phyloP scores from a whole-genome alignment of 2,888 invertebrate genomes.

The Rhabditophanes sp. region DNA sequence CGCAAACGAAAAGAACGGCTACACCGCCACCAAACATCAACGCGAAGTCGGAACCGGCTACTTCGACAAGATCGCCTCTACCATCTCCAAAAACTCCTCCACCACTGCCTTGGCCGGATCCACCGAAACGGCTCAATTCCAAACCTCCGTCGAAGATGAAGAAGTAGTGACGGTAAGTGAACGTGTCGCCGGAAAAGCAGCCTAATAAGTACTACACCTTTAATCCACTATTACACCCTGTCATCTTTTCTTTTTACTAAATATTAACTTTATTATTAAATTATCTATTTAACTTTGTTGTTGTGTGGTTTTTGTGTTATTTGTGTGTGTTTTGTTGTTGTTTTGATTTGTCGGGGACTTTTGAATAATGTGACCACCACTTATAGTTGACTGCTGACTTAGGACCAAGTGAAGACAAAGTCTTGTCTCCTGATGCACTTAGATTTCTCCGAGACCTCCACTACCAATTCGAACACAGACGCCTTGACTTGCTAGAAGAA shows the following conservation, averaged over 20 bases:
- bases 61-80: slow-evolving; percentile 44
- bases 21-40: slow-evolving; percentile 46
- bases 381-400: slow-evolving; percentile 29
- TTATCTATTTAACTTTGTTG: neutral
- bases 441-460: slow-evolving; percentile 52
- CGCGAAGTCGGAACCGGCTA: slow-evolving; percentile 46
- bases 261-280: too few relatives aligned
- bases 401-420: slow-evolving; percentile 47
- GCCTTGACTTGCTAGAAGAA: slow-evolving; percentile 27
- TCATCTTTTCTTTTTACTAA: too few relatives aligned
- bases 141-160: slow-evolving; percentile 36
- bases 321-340: too few relatives aligned
- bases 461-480: slow-evolving; percentile 47
- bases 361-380: too few relatives aligned
- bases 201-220: neutral
- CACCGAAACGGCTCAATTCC: slow-evolving; percentile 45
- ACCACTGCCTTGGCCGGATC: slow-evolving; percentile 40
- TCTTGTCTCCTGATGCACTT: slow-evolving; percentile 53
- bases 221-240: too few relatives aligned
- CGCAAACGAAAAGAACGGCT: slow-evolving; percentile 39
- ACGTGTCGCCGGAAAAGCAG: slow-evolving; percentile 4
- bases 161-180: slow-evolving; percentile 36
- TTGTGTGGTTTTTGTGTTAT: too few relatives aligned
- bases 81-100: slow-evolving; percentile 34
- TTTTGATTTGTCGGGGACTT: too few relatives aligned